A percentile compares a stretch with the other conserved stretches of the same genome.
phyloP scores from a whole-genome alignment of 2,888 invertebrate genomes.

The Heliconius hortense region DNA sequence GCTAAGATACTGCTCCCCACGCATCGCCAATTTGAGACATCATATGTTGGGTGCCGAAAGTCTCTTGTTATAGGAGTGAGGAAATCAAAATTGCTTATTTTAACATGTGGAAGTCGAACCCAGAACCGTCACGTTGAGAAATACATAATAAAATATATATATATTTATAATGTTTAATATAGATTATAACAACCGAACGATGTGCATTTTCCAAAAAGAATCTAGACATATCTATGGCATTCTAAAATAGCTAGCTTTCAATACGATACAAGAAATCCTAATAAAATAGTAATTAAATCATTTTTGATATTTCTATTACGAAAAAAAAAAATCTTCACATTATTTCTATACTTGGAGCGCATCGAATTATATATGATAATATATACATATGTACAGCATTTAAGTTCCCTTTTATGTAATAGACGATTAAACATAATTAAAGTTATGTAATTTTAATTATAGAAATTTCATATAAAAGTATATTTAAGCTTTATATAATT shows the following conservation, averaged over 20 bases:
- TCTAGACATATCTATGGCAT: not conserved
- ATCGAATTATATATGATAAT: not conserved
- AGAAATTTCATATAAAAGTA: not conserved
- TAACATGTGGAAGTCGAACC: too few relatives aligned
- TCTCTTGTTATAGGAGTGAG: too few relatives aligned
- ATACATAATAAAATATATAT: too few relatives aligned
- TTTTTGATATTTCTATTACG: not conserved
- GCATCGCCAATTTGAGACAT: too few relatives aligned
- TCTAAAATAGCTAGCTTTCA: not conserved
- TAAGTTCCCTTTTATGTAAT: constrained; percentile 4
- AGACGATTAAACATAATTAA: not conserved
- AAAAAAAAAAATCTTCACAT: not conserved
- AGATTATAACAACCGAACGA: too few relatives aligned
- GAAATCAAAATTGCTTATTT: too few relatives aligned
- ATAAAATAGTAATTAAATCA: not conserved
- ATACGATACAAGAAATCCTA: not conserved
- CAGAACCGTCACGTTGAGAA: too few relatives aligned
- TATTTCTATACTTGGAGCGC: not conserved
- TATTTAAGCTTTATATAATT: not conserved
- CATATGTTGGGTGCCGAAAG: too few relatives aligned
- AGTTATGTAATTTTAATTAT: constrained; percentile 4
- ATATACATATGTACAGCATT: not conserved
- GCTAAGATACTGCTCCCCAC: too few relatives aligned
- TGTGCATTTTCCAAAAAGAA: not conserved
- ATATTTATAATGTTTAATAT: too few relatives aligned